Conservation (phyloP, 2,797 vertebrate species). For the Eospalax fontanierii region DNA sequence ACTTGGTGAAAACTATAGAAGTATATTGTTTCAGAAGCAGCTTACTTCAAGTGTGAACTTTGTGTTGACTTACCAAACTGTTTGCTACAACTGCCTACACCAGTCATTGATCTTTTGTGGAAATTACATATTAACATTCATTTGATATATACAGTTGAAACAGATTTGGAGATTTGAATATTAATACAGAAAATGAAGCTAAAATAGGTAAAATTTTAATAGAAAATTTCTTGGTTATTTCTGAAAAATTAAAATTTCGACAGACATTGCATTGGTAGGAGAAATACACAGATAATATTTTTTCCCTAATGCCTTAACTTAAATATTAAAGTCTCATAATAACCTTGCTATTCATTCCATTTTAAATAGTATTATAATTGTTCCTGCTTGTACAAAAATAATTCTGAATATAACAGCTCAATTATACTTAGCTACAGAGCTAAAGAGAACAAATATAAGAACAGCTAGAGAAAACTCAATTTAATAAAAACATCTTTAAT, state of each 20-base stretch:
- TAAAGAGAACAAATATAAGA: conserved; percentile 16
- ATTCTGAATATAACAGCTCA: background rate
- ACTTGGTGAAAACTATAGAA: too few relatives aligned
- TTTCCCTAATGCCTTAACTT: conserved; percentile 39
- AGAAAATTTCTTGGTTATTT: background rate
- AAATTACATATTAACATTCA: background rate
- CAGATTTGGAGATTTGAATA: background rate
- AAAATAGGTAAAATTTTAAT: background rate
- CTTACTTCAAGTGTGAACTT: background rate
- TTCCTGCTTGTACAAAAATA: background rate
- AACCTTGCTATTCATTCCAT: background rate
- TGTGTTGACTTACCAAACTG: background rate
- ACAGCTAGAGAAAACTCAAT: background rate
- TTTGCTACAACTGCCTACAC: fast-evolving
- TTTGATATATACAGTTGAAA: background rate
- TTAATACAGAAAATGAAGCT: background rate
- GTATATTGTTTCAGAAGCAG: background rate
- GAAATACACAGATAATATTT: background rate
- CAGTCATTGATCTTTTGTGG: background rate
- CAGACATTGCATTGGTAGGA: background rate
- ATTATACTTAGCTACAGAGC: conserved; percentile 20
- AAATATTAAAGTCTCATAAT: conserved; percentile 2
- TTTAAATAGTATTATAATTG: background rate
- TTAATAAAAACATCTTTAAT: background rate
- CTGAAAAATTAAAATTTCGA: conserved; percentile 25